Percentiles rank a stretch among this genome's conserved stretches.
Evolutionary conservation across 2,888 invertebrate genomes (phyloP).

Genomic region (Iselma pallidipennis): DNA sequence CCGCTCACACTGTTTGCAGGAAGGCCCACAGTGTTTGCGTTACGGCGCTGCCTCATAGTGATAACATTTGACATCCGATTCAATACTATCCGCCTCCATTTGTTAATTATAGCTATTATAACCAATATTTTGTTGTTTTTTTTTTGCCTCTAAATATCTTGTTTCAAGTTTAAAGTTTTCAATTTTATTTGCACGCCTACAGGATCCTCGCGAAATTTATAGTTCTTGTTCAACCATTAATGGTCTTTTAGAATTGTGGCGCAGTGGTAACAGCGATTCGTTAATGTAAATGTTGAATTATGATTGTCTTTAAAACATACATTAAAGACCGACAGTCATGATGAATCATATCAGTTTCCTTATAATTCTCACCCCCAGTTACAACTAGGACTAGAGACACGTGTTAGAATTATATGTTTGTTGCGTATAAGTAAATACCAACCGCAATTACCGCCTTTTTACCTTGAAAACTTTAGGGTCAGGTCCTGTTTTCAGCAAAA

Average conservation of each 20-base stretch:
- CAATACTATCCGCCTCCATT: background rate
- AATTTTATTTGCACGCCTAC: background rate
- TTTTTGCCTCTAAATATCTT: background rate
- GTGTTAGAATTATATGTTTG: no score
- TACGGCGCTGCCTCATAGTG: background rate
- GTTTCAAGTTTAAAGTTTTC: background rate
- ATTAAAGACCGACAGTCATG: background rate
- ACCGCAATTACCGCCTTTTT: no score
- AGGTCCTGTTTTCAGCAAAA: slow-evolving; percentile 27
- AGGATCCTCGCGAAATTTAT: background rate
- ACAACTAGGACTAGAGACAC: no score
- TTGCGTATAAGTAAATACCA: no score
- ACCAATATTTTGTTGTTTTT: background rate
- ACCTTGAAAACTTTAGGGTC: background rate
- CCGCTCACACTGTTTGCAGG: no score
- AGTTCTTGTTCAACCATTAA: background rate
- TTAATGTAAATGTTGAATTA: background rate
- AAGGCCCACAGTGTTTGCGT: no score
- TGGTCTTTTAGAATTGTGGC: background rate
- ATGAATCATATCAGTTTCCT: background rate
- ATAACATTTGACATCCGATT: slow-evolving; percentile 1
- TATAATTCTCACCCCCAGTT: no score
- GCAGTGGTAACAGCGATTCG: no score
- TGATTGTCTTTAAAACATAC: background rate
- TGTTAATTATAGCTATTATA: background rate